These are phyloP conservation scores for Paramormyrops hopkinsi DNA, from an alignment of 2,797 vertebrate species.

Conservation along the genomic window DNA sequence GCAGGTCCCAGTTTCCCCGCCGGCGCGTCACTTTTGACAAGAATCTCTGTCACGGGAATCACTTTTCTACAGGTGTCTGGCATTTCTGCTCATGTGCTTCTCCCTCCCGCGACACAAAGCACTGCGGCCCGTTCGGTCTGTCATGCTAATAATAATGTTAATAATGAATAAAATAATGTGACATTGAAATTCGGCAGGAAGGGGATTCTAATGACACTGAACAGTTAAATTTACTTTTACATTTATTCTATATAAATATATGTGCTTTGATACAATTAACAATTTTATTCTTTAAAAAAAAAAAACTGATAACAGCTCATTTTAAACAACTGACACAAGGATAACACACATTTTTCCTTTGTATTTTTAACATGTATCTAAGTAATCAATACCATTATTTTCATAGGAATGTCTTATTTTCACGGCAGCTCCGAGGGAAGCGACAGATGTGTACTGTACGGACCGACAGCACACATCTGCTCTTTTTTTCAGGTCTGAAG, in stretches of 20 bases:
- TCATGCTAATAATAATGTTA: neutral
- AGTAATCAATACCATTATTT: neutral
- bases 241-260: neutral
- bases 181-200: neutral
- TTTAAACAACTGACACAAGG: neutral
- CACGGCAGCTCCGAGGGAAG: neutral
- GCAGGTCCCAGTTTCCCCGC: neutral
- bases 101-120: neutral
- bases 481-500: neutral
- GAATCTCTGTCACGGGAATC: neutral
- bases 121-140: neutral
- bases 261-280: neutral
- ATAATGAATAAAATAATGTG: neutral
- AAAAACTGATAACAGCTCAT: neutral
- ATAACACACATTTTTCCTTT: neutral
- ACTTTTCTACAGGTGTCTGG: neutral
- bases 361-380: neutral
- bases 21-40: neutral
- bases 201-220: neutral
- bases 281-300: neutral
- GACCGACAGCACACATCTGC: neutral
- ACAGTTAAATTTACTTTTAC: neutral
- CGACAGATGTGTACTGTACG: neutral
- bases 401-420: neutral
- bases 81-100: neutral